Evolutionary conservation across 92 coral and sea anemone species (phyloP), one percentile per base, ranked within the genome.

Genomic region (Plumapathes pennacea): DNA sequence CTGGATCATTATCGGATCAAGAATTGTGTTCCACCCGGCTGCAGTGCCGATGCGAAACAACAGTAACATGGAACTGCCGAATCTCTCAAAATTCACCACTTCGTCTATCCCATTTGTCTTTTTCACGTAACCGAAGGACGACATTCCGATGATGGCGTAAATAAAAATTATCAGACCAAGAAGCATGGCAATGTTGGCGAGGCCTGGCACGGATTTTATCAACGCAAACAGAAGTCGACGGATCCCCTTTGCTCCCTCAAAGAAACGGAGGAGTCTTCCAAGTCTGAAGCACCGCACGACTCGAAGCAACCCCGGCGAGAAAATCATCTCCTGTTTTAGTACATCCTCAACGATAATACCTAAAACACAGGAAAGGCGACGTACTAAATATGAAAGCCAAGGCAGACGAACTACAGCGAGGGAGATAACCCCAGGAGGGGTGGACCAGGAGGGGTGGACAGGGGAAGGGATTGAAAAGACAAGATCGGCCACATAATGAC

Each of bases 11-110:
- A 94, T 85, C 47, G 99, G 99, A 43, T 88, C 99, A 1, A 94
- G 87, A 44, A 94, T 94, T 18, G 99, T 94, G 36, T 94, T 94
- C 99, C 99, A 94, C 0, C 99, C 99, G 8, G 99, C 99, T 27
- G 99, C 99, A 2, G 99, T 94, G 18, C 83, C 99, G 41, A 94
- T 90, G 28, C 99, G 99, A 46, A 94, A 94, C 33, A 94, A 68
- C 45, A 94, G 40, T 18, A 94, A 43, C 86, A 94, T 73, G 20
- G 97, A 89, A 50, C 77, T 89, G 15, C 85, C 77, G 48, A 94
- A 94, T 17, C 96, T 94, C 50, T 73, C 81, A 67, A 94, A 94
- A 68, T 94, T 94, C 62, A 94, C 99, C 31, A 94, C 99, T 43
- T 94, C 99, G 13, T 90, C 86, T 14, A 94, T 75, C 19, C 96